Percentiles rank a stretch among this genome's conserved stretches.
These are phyloP conservation scores for roundworm (Caenorhabditis elegans) DNA, from an alignment of 1,140 invertebrate species.

Conservation along the genomic window WBcel235 BX284603.4:9226001-9226500, in stretches of 20 bases:
- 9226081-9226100: conserved; percentile 88
- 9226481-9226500: conserved; percentile 90
- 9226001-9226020: conserved; percentile 97
- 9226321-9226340: conserved; percentile 94
- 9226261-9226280: conserved; percentile 77
- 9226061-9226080: conserved; percentile 95
- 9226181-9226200: conserved; percentile 83
- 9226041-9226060: conserved; percentile 99
- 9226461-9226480: conserved; percentile 97
- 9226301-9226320: conserved; percentile 96
- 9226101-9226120: background rate
- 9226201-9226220: conserved; percentile 96
- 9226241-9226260: conserved; percentile 85
- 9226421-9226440: conserved; percentile 86
- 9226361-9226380: conserved; percentile 90
- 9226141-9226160: conserved; percentile 73
- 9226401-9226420: conserved; percentile 92
- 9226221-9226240: conserved; percentile 93
- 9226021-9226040: conserved; percentile 95
- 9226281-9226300: conserved; percentile 94
- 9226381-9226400: conserved; percentile 93
- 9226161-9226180: conserved; percentile 83
- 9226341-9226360: conserved; percentile 77
- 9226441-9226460: conserved; percentile 78
- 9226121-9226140: background rate